phyloP scores from a whole-genome alignment of 2,888 invertebrate genomes.

The Polyommatus iphigenia region DNA sequence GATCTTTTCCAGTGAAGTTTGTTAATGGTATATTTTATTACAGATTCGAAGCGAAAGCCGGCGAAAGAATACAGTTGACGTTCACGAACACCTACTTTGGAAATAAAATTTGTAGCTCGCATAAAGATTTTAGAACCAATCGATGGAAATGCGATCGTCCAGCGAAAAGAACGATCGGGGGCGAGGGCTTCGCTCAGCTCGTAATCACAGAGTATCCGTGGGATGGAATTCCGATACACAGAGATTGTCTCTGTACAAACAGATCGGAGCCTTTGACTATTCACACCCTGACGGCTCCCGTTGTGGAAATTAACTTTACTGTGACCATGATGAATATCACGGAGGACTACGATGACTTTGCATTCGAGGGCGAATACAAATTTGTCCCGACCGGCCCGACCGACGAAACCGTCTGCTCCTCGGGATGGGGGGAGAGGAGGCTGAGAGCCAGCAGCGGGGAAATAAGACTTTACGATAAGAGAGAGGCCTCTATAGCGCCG shows the following conservation, averaged over 20 bases:
- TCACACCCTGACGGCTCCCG: slow-evolving; percentile 84
- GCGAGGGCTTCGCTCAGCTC: slow-evolving; percentile 81
- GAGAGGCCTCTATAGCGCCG: slow-evolving; percentile 66
- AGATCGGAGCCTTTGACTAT: slow-evolving; percentile 83
- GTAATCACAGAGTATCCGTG: slow-evolving; percentile 86
- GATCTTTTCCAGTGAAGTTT: background rate
- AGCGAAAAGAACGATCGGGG: slow-evolving; percentile 66
- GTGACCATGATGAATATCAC: slow-evolving; percentile 89
- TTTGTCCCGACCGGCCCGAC: slow-evolving; percentile 80
- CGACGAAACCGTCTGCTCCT: slow-evolving; percentile 81
- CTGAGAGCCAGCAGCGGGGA: slow-evolving; percentile 87
- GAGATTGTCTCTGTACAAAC: slow-evolving; percentile 88
- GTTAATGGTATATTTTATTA: slow-evolving; percentile 37
- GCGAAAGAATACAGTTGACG: slow-evolving; percentile 85
- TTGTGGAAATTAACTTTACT: slow-evolving; percentile 86
- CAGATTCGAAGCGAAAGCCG: slow-evolving; percentile 85
- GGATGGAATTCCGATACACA: slow-evolving; percentile 83
- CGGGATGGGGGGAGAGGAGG: slow-evolving; percentile 83
- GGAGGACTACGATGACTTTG: slow-evolving; percentile 89
- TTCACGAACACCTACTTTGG: slow-evolving; percentile 86
- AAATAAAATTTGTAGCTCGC: slow-evolving; percentile 83
- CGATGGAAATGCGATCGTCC: slow-evolving; percentile 85
- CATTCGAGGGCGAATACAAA: slow-evolving; percentile 87
- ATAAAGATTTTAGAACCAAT: slow-evolving; percentile 83
- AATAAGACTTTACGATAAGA: slow-evolving; percentile 83